These are phyloP conservation scores for Pipa parva DNA, from an alignment of 2,113 vertebrate species.

Conservation along the genomic window DNA sequence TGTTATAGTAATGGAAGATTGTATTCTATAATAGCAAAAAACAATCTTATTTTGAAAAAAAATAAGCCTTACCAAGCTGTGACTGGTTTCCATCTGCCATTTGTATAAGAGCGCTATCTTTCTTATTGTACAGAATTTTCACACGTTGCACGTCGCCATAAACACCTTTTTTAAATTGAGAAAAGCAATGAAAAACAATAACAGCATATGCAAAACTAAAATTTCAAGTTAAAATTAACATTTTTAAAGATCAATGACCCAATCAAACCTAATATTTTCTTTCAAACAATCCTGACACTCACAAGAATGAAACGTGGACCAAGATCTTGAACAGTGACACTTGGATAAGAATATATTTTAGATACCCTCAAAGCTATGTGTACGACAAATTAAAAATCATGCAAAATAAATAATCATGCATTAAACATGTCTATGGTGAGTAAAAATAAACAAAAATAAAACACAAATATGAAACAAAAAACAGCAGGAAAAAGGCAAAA, in stretches of 20 bases:
- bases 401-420: slow-evolving; percentile 87
- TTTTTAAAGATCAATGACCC: slow-evolving; percentile 74
- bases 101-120: slow-evolving; percentile 97
- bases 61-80: slow-evolving; percentile 82
- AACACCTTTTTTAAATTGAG: slow-evolving; percentile 85
- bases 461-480: slow-evolving; percentile 75
- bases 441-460: slow-evolving; percentile 68
- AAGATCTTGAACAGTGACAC: slow-evolving; percentile 80
- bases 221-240: slow-evolving; percentile 51
- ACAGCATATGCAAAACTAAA: slow-evolving; percentile 68
- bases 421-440: slow-evolving; percentile 79
- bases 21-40: too few relatives aligned
- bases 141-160: slow-evolving; percentile 97
- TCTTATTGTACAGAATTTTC: slow-evolving; percentile 99
- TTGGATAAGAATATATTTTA: slow-evolving; percentile 79
- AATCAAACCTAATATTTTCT: slow-evolving; percentile 74
- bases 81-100: slow-evolving; percentile 95
- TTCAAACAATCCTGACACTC: slow-evolving; percentile 68
- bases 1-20: too few relatives aligned
- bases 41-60: too few relatives aligned
- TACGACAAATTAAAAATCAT: slow-evolving; percentile 80
- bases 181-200: slow-evolving; percentile 71
- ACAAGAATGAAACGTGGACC: slow-evolving; percentile 78
- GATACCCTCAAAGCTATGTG: slow-evolving; percentile 87
- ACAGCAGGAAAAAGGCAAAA: slow-evolving; percentile 72